These are phyloP conservation scores for Heliornis fulica DNA, from an alignment of 2,113 vertebrate genomes.

Conservation along the genomic window DNA sequence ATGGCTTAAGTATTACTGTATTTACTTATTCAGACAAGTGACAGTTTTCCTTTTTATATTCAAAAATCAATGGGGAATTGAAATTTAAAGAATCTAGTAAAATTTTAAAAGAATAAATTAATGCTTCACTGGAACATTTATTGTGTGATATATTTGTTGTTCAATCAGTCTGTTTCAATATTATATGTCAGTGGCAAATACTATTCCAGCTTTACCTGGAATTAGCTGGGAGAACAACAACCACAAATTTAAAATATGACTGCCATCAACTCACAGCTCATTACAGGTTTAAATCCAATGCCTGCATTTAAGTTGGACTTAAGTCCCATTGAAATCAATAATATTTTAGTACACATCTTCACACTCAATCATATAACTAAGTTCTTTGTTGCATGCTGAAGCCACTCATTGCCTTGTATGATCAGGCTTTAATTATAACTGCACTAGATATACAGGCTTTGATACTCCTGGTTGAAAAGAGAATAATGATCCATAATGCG, in stretches of 20 bases:
- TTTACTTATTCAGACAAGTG: not conserved
- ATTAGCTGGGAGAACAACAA: not conserved
- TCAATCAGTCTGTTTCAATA: not conserved
- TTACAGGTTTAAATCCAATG: not conserved
- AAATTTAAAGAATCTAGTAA: not conserved
- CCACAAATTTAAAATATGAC: not conserved
- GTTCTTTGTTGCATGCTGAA: not conserved
- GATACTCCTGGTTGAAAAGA: not conserved
- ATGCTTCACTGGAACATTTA: not conserved
- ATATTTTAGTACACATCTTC: not conserved
- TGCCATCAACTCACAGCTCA: not conserved
- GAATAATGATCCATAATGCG: slow-evolving; percentile 13
- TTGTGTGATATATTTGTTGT: not conserved
- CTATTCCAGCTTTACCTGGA: not conserved
- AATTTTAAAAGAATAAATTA: not conserved
- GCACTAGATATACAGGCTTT: not conserved
- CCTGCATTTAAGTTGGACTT: not conserved
- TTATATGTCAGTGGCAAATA: not conserved
- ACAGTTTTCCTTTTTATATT: not conserved
- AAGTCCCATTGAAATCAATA: not conserved
- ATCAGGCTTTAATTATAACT: not conserved
- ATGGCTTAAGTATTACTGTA: not conserved
- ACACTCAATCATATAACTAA: not conserved
- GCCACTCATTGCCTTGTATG: not conserved
- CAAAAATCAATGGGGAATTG: not conserved